A percentile compares a stretch with the other conserved stretches of the same genome.
Evolutionary conservation across 2,888 invertebrate species (phyloP).

Genomic region (Hedya salicella): DNA sequence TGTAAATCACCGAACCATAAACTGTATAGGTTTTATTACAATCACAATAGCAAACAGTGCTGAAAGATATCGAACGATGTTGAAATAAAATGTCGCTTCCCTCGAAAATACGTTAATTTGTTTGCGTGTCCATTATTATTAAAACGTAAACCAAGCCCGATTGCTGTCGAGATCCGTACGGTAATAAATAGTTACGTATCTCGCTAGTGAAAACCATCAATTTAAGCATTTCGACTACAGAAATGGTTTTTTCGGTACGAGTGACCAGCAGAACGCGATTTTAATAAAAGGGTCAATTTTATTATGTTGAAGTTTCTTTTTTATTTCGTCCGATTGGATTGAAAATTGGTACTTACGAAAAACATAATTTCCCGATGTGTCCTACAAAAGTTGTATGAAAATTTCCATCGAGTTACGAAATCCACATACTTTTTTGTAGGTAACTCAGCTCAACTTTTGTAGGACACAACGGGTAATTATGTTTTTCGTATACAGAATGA

Average conservation of each 20-base stretch:
- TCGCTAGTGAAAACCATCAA: slow-evolving; percentile 54
- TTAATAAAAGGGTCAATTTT: background rate
- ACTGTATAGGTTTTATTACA: slow-evolving; percentile 7
- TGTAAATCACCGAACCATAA: slow-evolving; percentile 17
- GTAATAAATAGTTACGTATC: slow-evolving; percentile 57
- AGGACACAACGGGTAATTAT: too few relatives aligned
- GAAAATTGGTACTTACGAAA: too few relatives aligned
- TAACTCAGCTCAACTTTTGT: too few relatives aligned
- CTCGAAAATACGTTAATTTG: slow-evolving; percentile 52
- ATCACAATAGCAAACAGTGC: slow-evolving; percentile 13
- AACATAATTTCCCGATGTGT: too few relatives aligned
- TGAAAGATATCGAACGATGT: slow-evolving; percentile 16
- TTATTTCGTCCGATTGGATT: too few relatives aligned
- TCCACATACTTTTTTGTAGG: too few relatives aligned
- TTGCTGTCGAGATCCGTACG: slow-evolving; percentile 54
- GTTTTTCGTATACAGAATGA: too few relatives aligned
- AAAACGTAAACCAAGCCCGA: slow-evolving; percentile 53
- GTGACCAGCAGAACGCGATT: slow-evolving; percentile 6
- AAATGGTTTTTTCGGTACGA: slow-evolving; percentile 27
- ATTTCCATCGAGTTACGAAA: too few relatives aligned
- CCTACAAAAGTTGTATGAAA: too few relatives aligned
- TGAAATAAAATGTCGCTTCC: slow-evolving; percentile 45
- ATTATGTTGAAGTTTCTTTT: too few relatives aligned
- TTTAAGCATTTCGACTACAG: slow-evolving; percentile 50
- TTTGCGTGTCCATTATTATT: slow-evolving; percentile 65